A percentile compares a stretch with the other conserved stretches of the same genome.
phyloP scores from a whole-genome alignment of 2,888 invertebrate genomes.

The Lasioglossum vierecki region DNA sequence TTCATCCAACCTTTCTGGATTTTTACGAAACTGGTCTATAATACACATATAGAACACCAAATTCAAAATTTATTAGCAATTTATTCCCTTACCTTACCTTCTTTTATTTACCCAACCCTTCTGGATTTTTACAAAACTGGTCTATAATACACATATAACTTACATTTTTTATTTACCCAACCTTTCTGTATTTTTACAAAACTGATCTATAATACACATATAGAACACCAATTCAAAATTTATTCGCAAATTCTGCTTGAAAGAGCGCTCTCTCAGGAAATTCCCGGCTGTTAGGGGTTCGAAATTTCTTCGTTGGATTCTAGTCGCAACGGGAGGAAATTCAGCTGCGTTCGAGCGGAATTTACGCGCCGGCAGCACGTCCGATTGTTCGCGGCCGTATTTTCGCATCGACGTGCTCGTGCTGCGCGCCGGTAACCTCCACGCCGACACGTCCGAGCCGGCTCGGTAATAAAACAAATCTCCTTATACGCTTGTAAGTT shows the following conservation, averaged over 20 bases:
- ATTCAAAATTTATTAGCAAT: not conserved
- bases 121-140: not conserved
- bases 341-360: slow-evolving; percentile 2
- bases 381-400: slow-evolving; percentile 38
- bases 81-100: no score
- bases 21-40: not conserved
- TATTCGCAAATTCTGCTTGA: not conserved
- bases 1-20: no score
- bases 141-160: no score
- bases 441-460: slow-evolving; percentile 8
- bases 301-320: not conserved
- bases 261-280: not conserved
- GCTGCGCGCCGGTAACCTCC: not conserved
- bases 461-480: slow-evolving; percentile 55
- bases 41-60: no score
- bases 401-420: slow-evolving; percentile 40
- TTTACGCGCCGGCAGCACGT: slow-evolving; percentile 19
- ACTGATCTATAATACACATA: not conserved
- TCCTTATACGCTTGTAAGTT: slow-evolving; percentile 57
- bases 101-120: no score
- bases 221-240: not conserved
- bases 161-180: no score
- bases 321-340: not conserved
- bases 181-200: no score
- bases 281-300: not conserved